These are phyloP conservation scores for Cydia fagiglandana DNA, from an alignment of 1,140 invertebrate genomes.

Conservation along the genomic window DNA sequence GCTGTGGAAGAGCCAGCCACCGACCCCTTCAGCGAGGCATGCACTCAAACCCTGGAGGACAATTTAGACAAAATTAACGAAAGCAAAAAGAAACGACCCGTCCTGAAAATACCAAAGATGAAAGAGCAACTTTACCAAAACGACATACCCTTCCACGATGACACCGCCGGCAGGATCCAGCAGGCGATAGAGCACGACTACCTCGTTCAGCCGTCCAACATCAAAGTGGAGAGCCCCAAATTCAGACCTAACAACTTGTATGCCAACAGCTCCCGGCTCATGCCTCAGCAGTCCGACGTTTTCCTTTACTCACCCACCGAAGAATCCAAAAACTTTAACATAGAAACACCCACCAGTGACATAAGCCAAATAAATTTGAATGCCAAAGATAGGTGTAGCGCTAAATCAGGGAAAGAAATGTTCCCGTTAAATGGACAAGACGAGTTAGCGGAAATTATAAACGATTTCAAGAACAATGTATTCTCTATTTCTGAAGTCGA, in stretches of 20 bases:
- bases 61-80: slow-evolving; percentile 49
- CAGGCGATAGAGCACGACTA: slow-evolving; percentile 80
- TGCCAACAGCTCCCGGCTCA: slow-evolving; percentile 70
- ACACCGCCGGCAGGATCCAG: slow-evolving; percentile 67
- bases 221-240: slow-evolving; percentile 77
- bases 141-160: slow-evolving; percentile 58
- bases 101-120: slow-evolving; percentile 62
- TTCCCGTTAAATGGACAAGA: slow-evolving; percentile 80
- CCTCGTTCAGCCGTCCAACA: slow-evolving; percentile 81
- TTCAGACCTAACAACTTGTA: slow-evolving; percentile 74
- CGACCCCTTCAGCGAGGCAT: slow-evolving; percentile 76
- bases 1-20: slow-evolving; percentile 40
- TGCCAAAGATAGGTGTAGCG: slow-evolving; percentile 67
- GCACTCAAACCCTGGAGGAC: slow-evolving; percentile 73
- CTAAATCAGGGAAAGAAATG: slow-evolving; percentile 68
- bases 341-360: slow-evolving; percentile 73
- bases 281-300: slow-evolving; percentile 67
- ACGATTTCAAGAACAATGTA: slow-evolving; percentile 93
- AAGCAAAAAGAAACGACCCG: slow-evolving; percentile 56
- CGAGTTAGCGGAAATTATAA: slow-evolving; percentile 91
- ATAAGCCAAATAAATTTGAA: slow-evolving; percentile 73
- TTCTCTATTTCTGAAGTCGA: slow-evolving; percentile 91
- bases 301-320: slow-evolving; percentile 73
- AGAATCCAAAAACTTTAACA: slow-evolving; percentile 70
- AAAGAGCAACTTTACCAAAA: slow-evolving; percentile 75